Evolutionary conservation across 35 echinoderm and acorn worm genomes (phyloP), one percentile per base, ranked within the genome.

Genomic region (Ptychodera flava): DNA sequence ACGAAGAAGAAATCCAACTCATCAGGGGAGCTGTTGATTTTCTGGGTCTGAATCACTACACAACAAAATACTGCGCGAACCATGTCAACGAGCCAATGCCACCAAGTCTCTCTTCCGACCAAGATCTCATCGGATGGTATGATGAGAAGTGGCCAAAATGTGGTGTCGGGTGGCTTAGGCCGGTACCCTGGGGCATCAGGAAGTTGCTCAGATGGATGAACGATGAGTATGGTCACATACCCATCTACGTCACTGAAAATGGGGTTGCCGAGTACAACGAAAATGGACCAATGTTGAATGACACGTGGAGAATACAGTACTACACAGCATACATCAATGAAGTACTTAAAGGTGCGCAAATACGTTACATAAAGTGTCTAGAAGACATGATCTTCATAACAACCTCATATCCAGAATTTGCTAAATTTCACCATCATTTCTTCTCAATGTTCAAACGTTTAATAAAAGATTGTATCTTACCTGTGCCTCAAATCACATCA

Each of bases 11-110:
- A 32, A 94, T 92, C 36, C 33, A 35, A 16, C 82, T 89, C 35
- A 92, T 92, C 84, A 76, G 30, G 0, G 96, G 93, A 6, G 92
- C 96, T 15, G 86, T 80, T 29, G 91, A 97, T 33, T 92, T 91
- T 77, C 89, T 95, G 30, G 93, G 93, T n/a, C 78, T 98, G 16
- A 98, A 98, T 88, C 92, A 94, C 34, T 98, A 98, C 88, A 98
- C 95, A 16, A 92, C 92, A 32, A 29, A 81, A 16, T 98, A 92
- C 32, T 33, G 29, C n/a, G 35, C 28, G 6, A 34, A 36, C 34
- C 12, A 85, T 64, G 80, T 77, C 28, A 87, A 30, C 12, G 27
- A 29, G 0, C 76, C 85, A 31, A 85, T 88, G 33, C 15, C 83
- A 32, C 45, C 91, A 0, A 92, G 89, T 45, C 91, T 91, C 78